Conservation (phyloP, 2,113 vertebrate species). For the Mellivora capensis region DNA sequence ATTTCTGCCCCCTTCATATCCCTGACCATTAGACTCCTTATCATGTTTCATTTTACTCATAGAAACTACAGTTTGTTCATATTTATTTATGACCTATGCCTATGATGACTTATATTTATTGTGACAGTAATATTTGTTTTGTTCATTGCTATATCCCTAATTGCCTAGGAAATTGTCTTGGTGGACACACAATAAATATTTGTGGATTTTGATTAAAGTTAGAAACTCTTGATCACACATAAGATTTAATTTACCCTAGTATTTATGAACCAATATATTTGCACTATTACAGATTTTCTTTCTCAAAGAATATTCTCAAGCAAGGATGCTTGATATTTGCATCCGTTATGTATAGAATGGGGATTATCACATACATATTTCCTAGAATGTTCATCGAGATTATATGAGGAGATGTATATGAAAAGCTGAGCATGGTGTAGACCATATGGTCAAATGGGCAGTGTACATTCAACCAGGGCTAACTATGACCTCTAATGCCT, state of each 20-base stretch:
- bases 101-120: neutral
- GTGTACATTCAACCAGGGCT: rapidly evolving
- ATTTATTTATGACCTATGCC: neutral
- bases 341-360: neutral
- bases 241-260: neutral
- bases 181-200: neutral
- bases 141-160: neutral
- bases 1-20: neutral
- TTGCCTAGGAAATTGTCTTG: neutral
- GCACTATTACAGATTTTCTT: neutral
- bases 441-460: rapidly evolving
- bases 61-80: neutral
- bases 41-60: neutral
- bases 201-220: neutral
- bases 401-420: neutral
- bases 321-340: neutral
- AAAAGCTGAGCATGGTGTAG: neutral
- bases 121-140: neutral
- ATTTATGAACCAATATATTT: neutral
- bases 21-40: neutral
- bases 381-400: neutral
- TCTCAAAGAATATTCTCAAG: neutral
- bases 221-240: neutral
- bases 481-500: too few species aligned
- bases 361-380: neutral